These are phyloP conservation scores for Zapus hudsonius DNA, from an alignment of 2,113 vertebrate genomes.

Conservation along the genomic window DNA sequence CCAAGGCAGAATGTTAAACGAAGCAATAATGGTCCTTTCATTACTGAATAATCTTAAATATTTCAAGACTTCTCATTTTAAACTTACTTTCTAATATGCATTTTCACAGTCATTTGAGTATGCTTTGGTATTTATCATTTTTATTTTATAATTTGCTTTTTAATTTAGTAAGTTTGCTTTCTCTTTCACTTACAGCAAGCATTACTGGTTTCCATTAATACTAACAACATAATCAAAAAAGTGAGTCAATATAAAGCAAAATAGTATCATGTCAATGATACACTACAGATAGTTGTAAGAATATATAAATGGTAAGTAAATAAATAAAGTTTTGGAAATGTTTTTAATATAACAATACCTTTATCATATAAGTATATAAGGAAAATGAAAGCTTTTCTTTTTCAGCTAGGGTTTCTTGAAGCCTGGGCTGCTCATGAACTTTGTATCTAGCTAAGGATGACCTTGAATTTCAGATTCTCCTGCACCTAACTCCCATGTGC, in stretches of 20 bases:
- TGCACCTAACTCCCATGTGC: too few relatives aligned
- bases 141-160: conserved; percentile 8
- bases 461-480: too few relatives aligned
- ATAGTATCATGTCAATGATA: not conserved
- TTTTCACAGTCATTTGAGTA: not conserved
- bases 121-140: not conserved
- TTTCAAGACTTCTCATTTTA: not conserved
- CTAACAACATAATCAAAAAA: not conserved
- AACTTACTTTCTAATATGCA: not conserved
- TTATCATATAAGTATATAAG: not conserved
- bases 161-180: not conserved
- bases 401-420: too few relatives aligned
- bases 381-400: not conserved
- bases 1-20: not conserved
- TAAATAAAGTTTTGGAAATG: not conserved
- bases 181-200: not conserved
- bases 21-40: not conserved
- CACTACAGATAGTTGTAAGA: not conserved
- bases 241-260: not conserved
- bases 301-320: not conserved
- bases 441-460: too few relatives aligned
- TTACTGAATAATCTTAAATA: not conserved
- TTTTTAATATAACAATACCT: not conserved
- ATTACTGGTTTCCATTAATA: conserved; percentile 19
- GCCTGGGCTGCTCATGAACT: too few relatives aligned